Base-by-base conservation (phyloP, 2,113 vertebrate genomes). In the Bufo gargarizans region DNA sequence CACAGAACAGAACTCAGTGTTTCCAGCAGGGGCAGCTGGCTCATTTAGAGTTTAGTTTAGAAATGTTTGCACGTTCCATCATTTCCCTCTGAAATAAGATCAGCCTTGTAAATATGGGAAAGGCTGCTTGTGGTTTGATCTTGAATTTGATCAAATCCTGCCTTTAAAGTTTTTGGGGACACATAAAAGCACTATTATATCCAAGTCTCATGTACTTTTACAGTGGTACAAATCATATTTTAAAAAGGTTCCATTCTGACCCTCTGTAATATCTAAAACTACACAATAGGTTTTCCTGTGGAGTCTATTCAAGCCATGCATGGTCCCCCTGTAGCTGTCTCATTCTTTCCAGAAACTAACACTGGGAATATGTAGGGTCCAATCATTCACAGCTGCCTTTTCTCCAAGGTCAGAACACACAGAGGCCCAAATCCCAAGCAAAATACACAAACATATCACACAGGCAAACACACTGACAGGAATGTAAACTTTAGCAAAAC, bases 361-460 rank as follows among this genome's bases (percentile, higher is more conserved):
- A 47, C 65, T 14, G 7, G 55, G 56, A 20, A 10, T 49, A 33
- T n/a, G 50, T 43, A 43, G 47, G 61, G 80, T 83, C 80, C 79
- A 43, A 77, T 63, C 87, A 63, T 22, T 47, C 78, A 88, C 80
- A 88, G 87, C 87, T 88, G 87, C 87, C 80, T 88, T 83, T n/a
- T 77, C 80, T 88, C 87, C 87, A 88, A 82, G 86, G 86, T 88
- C 79, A 88, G 87, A 83, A 88, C 87, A 88, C 87, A 88, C 87
- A 83, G 80, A 82, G 87, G 80, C 71, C 69, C 69, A 76, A 82
- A 88, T 83, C 80, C 87, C n/a, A 88, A 82, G 67, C 69, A 88
- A 88, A 88, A 88, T 77, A 88, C 80, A 88, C 80, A 88, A 76
- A 88, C 87, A 77, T 65, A 83, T 77, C 71, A 76, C 71, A 83